These are phyloP conservation scores for Alligator mississippiensis DNA, from an alignment of 2,113 vertebrate species.

Conservation along the genomic window DNA sequence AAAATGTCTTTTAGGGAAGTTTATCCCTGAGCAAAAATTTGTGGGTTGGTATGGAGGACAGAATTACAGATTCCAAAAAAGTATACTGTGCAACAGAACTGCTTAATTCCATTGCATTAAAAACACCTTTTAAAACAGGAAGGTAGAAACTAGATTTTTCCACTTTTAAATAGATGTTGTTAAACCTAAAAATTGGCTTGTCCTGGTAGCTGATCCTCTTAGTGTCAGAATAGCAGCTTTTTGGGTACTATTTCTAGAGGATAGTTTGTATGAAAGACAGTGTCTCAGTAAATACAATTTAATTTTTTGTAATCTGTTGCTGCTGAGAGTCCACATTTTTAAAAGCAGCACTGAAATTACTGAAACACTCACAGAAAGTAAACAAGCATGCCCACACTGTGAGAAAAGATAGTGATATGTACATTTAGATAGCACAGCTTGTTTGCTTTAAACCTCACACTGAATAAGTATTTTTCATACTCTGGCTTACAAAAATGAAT, in stretches of 20 bases:
- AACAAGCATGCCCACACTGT: conserved; percentile 13
- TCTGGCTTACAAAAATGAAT: conserved; percentile 4
- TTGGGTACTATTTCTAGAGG: neutral
- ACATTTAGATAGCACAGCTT: conserved; percentile 24
- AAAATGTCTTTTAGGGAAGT: neutral
- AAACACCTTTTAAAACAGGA: neutral
- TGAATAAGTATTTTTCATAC: neutral
- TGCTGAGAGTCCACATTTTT: neutral
- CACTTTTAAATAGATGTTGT: neutral
- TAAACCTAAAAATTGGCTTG: neutral
- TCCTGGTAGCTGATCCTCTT: neutral
- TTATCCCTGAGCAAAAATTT: neutral
- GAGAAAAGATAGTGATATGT: conserved; percentile 9
- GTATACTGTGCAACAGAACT: neutral
- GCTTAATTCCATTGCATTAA: neutral
- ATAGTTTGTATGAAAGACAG: neutral
- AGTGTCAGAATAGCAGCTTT: neutral
- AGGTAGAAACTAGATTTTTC: neutral
- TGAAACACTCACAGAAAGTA: conserved; percentile 7
- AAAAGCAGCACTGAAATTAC: neutral
- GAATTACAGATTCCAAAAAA: neutral
- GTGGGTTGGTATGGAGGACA: neutral
- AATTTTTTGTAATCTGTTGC: conserved; percentile 11
- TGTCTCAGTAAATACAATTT: neutral
- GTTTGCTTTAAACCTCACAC: conserved; percentile 44